Evolutionary conservation across 2,888 invertebrate species (phyloP).

Genomic region (Luffia ferchaultella): DNA sequence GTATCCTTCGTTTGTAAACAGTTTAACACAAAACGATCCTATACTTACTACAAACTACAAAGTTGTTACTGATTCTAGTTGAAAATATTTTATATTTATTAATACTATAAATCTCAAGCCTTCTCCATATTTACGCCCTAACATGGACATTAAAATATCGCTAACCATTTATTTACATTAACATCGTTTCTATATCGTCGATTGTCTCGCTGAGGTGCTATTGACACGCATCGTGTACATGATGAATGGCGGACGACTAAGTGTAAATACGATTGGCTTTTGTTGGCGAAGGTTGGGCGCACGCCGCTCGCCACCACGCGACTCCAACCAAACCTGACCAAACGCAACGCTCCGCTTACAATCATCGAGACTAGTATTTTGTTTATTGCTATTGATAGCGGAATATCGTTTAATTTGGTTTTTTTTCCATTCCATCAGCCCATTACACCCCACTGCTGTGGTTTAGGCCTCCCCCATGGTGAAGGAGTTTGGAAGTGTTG

Average conservation of each 20-base stretch:
- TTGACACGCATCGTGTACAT: slow-evolving; percentile 33
- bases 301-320: background rate
- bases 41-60: too few species aligned
- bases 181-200: slow-evolving; percentile 59
- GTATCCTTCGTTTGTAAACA: too few species aligned
- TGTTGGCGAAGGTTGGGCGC: slow-evolving; percentile 19
- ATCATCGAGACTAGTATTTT: background rate
- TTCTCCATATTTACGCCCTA: slow-evolving; percentile 23
- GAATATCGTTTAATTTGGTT: background rate
- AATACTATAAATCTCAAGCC: too few species aligned
- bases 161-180: slow-evolving; percentile 63
- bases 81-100: too few species aligned
- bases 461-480: too few species aligned
- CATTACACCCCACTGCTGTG: too few species aligned
- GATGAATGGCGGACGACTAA: slow-evolving; percentile 50
- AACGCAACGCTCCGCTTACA: background rate
- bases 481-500: too few species aligned
- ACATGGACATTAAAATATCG: slow-evolving; percentile 51
- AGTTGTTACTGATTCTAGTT: too few species aligned
- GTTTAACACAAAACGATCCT: too few species aligned
- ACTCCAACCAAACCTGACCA: background rate
- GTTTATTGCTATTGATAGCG: background rate
- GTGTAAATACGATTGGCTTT: slow-evolving; percentile 55
- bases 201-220: slow-evolving; percentile 41
- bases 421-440: too few species aligned